These are phyloP conservation scores for Burhinus bistriatus DNA, from an alignment of 2,113 vertebrate genomes.

Conservation along the genomic window DNA sequence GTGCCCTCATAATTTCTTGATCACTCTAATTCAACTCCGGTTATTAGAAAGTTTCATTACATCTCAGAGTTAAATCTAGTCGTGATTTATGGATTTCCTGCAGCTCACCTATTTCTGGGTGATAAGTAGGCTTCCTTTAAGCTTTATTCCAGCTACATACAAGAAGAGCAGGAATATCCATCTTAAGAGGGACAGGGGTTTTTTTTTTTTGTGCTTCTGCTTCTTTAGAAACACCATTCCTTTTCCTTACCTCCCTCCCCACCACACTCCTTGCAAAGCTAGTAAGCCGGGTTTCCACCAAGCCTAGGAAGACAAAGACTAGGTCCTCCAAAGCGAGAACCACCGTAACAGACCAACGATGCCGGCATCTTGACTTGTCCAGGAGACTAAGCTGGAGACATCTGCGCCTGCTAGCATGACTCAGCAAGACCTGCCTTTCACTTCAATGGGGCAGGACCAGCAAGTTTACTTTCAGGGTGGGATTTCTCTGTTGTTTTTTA, in stretches of 20 bases:
- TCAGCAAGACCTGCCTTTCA: slow-evolving; percentile 34
- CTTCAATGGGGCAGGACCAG: background rate
- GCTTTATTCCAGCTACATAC: background rate
- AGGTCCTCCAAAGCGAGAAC: background rate
- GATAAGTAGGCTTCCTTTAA: background rate
- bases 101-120: background rate
- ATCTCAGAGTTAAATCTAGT: background rate
- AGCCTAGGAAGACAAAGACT: background rate
- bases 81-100: background rate
- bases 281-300: background rate
- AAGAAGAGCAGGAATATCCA: background rate
- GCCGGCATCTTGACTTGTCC: rapidly evolving
- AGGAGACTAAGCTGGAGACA: background rate
- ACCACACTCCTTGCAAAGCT: background rate
- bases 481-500: background rate
- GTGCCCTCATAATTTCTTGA: slow-evolving; percentile 31
- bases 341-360: background rate
- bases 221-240: background rate
- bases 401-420: background rate
- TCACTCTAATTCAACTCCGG: slow-evolving; percentile 35
- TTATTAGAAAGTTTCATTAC: slow-evolving; percentile 62
- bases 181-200: background rate
- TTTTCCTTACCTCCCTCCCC: background rate
- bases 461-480: slow-evolving; percentile 53
- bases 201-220: no score